Conservation (phyloP, 2,797 vertebrate genomes). For the Enteromius fasciolatus region DNA sequence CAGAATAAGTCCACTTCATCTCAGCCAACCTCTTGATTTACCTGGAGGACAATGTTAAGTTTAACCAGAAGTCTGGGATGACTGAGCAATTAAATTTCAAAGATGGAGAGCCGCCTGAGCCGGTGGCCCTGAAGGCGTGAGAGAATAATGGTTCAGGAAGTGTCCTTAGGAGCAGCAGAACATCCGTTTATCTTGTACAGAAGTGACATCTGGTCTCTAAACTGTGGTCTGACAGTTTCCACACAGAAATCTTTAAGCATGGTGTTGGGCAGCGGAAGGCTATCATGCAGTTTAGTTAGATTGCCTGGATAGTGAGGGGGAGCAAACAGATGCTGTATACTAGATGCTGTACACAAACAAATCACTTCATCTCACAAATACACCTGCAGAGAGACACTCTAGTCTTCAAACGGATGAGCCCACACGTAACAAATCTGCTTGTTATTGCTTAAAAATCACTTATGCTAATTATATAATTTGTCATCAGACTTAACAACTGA, state of each 20-base stretch:
- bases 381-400: conserved; percentile 38
- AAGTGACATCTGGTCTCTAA: conserved; percentile 32
- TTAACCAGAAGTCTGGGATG: conserved; percentile 35
- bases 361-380: conserved; percentile 40
- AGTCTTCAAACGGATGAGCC: conserved; percentile 24
- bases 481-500: conserved; percentile 33
- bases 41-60: conserved; percentile 44
- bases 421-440: background rate
- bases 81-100: conserved; percentile 48
- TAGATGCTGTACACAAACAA: conserved; percentile 16
- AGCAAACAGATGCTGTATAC: conserved; percentile 28
- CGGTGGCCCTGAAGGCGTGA: conserved; percentile 29
- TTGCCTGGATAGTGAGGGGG: conserved; percentile 4
- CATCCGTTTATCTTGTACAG: conserved; percentile 32
- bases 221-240: conserved; percentile 25
- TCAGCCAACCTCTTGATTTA: conserved; percentile 33
- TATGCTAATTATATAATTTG: conserved; percentile 33
- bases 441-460: conserved; percentile 28
- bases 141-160: conserved; percentile 47
- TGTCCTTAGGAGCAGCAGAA: conserved; percentile 34
- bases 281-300: conserved; percentile 1
- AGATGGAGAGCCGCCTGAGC: conserved; percentile 30
- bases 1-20: conserved; percentile 23
- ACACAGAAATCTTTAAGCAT: conserved; percentile 16
- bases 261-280: background rate